These are phyloP conservation scores for Potorous gilbertii DNA, from an alignment of 2,797 vertebrate genomes.

Conservation along the genomic window DNA sequence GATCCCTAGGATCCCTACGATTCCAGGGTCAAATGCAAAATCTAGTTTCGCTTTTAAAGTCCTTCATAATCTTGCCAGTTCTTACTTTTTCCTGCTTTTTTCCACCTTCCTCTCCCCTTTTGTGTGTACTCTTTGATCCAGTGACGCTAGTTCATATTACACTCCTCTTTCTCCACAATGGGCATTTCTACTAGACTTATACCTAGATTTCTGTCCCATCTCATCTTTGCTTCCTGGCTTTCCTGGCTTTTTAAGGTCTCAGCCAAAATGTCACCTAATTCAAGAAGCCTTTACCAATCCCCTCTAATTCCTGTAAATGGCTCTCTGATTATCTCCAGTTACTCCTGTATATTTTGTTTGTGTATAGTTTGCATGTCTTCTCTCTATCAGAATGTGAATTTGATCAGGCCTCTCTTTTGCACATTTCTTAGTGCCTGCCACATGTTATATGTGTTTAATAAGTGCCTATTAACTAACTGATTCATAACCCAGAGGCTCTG, in stretches of 20 bases:
- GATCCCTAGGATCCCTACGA: neutral
- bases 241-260: neutral
- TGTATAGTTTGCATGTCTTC: neutral
- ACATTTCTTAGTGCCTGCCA: neutral
- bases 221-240: neutral
- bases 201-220: neutral
- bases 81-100: neutral
- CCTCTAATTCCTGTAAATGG: neutral
- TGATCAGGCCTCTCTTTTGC: neutral
- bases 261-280: neutral
- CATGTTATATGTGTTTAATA: neutral
- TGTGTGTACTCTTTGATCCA: neutral
- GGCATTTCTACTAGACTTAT: neutral
- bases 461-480: neutral
- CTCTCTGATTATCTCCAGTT: neutral
- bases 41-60: neutral
- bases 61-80: neutral
- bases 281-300: neutral
- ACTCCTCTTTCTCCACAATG: neutral
- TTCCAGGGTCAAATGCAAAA: neutral
- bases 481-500: neutral
- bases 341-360: neutral
- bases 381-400: neutral
- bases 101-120: neutral
- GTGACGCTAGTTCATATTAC: neutral